Conservation (phyloP, 1,140 invertebrate species). For the Drosophila kikkawai region DNA sequence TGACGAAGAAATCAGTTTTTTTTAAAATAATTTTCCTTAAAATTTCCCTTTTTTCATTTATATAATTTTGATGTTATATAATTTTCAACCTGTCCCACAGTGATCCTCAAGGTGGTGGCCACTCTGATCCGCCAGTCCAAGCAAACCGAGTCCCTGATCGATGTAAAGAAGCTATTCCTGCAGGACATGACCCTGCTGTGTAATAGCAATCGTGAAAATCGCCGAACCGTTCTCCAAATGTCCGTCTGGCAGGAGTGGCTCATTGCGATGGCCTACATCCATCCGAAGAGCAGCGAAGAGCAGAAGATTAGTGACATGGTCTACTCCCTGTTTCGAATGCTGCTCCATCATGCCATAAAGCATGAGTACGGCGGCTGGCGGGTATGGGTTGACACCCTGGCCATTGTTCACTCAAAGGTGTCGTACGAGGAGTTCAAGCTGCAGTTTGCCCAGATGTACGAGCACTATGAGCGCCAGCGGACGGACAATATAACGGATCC, state of each 20-base stretch:
- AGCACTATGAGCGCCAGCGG: slow-evolving; percentile 96
- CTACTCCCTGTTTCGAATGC: slow-evolving; percentile 98
- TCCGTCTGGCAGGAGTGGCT: slow-evolving; percentile 99
- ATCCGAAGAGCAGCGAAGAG: slow-evolving; percentile 97
- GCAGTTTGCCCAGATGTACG: slow-evolving; percentile 98
- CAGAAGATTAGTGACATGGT: slow-evolving; percentile 99
- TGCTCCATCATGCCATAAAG: slow-evolving; percentile 99
- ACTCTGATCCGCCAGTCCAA: slow-evolving; percentile 98
- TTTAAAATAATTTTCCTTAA: slow-evolving; percentile 11
- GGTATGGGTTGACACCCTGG: slow-evolving; percentile 99
- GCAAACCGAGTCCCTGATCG: slow-evolving; percentile 94
- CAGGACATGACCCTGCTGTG: slow-evolving; percentile 98
- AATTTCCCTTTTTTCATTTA: slow-evolving; percentile 37
- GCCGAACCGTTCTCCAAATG: slow-evolving; percentile 99
- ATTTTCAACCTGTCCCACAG: slow-evolving; percentile 86
- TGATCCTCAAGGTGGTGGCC: slow-evolving; percentile 99
- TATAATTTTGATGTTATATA: background rate
- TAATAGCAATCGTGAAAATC: slow-evolving; percentile 98
- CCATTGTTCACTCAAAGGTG: slow-evolving; percentile 99
- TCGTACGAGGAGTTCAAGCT: slow-evolving; percentile 99
- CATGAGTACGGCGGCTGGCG: slow-evolving; percentile 99
- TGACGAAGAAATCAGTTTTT: background rate
- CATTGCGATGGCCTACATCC: slow-evolving; percentile 99
- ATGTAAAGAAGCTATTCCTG: slow-evolving; percentile 98
- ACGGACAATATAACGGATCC: slow-evolving; percentile 98